Conservation (phyloP, 2,797 vertebrate genomes). For the Chiroxiphia lanceolata region DNA sequence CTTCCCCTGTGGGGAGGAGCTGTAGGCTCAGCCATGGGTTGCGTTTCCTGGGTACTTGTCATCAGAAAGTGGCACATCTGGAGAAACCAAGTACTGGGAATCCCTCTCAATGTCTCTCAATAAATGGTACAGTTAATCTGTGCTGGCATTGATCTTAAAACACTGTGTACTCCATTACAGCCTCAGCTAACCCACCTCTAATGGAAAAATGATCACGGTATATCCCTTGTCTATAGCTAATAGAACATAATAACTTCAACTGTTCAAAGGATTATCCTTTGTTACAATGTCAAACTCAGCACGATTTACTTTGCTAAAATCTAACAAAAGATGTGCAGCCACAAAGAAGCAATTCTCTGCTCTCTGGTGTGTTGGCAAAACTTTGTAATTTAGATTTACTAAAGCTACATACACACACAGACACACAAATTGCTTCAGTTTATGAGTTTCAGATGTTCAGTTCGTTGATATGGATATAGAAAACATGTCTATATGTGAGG, state of each 20-base stretch:
- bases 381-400: background rate
- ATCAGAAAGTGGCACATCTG: background rate
- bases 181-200: background rate
- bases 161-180: background rate
- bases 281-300: background rate
- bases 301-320: background rate
- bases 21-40: background rate
- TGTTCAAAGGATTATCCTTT: background rate
- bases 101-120: background rate
- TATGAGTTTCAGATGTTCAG: background rate
- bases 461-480: background rate
- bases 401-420: background rate
- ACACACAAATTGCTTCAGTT: background rate
- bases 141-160: slow-evolving; percentile 14
- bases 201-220: background rate
- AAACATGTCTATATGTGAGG: background rate
- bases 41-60: background rate
- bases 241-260: background rate
- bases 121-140: background rate
- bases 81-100: background rate
- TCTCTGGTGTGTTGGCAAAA: background rate
- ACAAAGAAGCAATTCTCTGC: background rate
- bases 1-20: background rate
- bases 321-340: background rate
- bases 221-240: background rate